phyloP scores from a whole-genome alignment of 2,113 vertebrate species.

The Xiphophorus couchianus region DNA sequence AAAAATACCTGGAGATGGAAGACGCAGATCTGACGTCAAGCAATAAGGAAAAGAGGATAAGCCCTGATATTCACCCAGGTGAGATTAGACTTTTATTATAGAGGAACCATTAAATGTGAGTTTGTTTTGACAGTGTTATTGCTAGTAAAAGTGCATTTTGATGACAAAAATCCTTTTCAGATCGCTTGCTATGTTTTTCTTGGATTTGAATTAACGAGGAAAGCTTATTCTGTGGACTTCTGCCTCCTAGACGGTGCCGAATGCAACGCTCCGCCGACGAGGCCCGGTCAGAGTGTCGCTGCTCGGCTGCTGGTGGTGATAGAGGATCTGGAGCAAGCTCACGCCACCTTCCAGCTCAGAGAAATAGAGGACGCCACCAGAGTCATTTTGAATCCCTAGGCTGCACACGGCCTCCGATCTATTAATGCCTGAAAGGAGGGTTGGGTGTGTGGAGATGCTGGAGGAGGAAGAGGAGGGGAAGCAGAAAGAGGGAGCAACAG shows the following conservation, averaged over 20 bases:
- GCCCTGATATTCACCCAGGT: constrained; percentile 66
- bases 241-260: constrained; percentile 58
- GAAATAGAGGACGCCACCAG: constrained; percentile 70
- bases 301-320: constrained; percentile 81
- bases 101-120: neutral
- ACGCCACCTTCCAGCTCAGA: constrained; percentile 79
- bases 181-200: neutral
- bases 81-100: constrained; percentile 8
- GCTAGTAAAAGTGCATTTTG: neutral
- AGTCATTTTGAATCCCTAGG: constrained; percentile 68
- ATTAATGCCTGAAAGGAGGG: constrained; percentile 12
- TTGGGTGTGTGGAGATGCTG: neutral
- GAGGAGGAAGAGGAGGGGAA: neutral
- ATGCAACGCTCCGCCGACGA: constrained; percentile 35
- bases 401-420: constrained; percentile 21
- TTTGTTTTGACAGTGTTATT: neutral
- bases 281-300: constrained; percentile 55
- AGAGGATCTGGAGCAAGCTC: constrained; percentile 82
- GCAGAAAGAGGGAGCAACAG: constrained; percentile 16
- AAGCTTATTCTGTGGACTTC: neutral
- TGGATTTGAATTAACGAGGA: neutral
- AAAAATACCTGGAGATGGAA: constrained; percentile 78
- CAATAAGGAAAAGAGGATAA: constrained; percentile 63
- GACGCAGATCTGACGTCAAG: constrained; percentile 37
- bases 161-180: neutral